phyloP scores from a whole-genome alignment of 2,113 vertebrate species.

The Anhinga rufa region DNA sequence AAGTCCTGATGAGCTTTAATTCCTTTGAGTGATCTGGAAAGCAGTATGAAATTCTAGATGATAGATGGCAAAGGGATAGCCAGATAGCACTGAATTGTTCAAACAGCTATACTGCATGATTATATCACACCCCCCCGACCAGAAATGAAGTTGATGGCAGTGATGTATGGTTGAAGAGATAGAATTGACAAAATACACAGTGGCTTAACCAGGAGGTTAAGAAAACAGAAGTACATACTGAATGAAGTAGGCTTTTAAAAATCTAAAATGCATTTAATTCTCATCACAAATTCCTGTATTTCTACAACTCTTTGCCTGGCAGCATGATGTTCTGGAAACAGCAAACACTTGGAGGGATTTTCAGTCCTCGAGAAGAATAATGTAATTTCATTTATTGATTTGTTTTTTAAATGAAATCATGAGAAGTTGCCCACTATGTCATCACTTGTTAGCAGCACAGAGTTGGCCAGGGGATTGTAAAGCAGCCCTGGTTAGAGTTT shows the following conservation, averaged over 20 bases:
- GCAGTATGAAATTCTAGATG: background rate
- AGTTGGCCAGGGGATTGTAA: background rate
- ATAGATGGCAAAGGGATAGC: background rate
- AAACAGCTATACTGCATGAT: background rate
- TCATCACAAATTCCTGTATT: background rate
- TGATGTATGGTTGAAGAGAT: background rate
- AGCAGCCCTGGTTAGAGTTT: background rate
- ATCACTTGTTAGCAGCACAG: background rate
- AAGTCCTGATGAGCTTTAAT: background rate
- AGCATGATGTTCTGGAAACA: background rate
- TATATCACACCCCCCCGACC: background rate
- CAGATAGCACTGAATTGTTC: background rate
- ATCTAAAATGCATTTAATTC: background rate
- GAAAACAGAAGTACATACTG: background rate
- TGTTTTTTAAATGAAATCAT: background rate
- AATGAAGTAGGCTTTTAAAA: background rate
- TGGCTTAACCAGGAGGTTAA: background rate
- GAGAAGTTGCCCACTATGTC: rapidly evolving
- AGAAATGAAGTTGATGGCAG: background rate
- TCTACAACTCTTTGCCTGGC: background rate
- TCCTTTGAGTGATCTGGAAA: background rate
- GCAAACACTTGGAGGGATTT: background rate
- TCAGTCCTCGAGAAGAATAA: background rate
- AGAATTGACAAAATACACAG: background rate
- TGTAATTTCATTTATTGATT: background rate